phyloP scores from a whole-genome alignment of 2,888 invertebrate species.

The Ophioninae sp. region DNA sequence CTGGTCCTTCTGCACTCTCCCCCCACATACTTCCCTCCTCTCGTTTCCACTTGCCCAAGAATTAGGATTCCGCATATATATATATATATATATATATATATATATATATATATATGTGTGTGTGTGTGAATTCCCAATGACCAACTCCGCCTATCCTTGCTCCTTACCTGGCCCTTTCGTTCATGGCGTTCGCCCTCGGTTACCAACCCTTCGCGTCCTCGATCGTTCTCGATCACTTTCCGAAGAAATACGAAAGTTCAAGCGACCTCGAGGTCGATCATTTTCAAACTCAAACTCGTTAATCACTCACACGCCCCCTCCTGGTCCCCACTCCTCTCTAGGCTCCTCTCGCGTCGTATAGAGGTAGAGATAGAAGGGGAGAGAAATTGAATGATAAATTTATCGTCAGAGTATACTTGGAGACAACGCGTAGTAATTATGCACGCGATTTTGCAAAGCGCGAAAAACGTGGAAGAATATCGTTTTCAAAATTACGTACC shows the following conservation, averaged over 20 bases:
- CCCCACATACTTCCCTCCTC: not conserved
- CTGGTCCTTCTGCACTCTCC: not conserved
- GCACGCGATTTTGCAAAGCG: no score
- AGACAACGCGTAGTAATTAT: no score
- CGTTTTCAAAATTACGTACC: no score
- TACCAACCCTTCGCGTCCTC: slow-evolving; percentile 41
- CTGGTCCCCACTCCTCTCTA: not conserved
- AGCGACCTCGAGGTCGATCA: slow-evolving; percentile 49
- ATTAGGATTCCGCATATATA: not conserved
- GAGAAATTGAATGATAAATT: not conserved
- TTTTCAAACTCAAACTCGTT: slow-evolving; percentile 57
- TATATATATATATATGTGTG: no score
- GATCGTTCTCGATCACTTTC: slow-evolving; percentile 44
- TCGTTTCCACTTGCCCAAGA: slow-evolving; percentile 17
- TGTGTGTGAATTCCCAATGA: not conserved
- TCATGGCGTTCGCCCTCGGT: slow-evolving; percentile 1
- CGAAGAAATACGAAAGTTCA: slow-evolving; percentile 51
- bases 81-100: not conserved
- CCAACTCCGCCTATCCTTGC: not conserved
- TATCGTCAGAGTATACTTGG: no score
- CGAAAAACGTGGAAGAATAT: no score
- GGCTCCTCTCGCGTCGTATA: not conserved
- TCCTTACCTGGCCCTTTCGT: not conserved
- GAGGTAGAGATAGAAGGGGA: not conserved
- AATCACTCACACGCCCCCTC: slow-evolving; percentile 44